These are phyloP conservation scores for Neogale vison DNA, from an alignment of 2,113 vertebrate species.

Conservation along the genomic window DNA sequence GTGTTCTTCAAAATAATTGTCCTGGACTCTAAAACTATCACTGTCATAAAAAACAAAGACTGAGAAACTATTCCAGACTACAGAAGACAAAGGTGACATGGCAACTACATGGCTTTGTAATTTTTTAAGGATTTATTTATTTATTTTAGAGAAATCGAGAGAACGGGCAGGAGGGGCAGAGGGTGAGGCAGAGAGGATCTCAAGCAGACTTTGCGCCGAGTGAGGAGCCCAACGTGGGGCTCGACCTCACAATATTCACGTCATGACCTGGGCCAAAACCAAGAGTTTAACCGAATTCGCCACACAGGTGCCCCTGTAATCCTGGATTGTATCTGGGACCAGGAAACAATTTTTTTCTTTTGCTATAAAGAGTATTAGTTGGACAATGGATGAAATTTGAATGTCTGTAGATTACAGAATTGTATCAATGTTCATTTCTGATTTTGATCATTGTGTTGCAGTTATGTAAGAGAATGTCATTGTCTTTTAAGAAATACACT, in stretches of 20 bases:
- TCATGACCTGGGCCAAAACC: not conserved
- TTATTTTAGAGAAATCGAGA: too few relatives aligned
- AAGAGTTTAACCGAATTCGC: not conserved
- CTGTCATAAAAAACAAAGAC: not conserved
- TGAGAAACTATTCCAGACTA: not conserved
- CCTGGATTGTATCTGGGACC: not conserved
- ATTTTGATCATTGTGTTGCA: not conserved
- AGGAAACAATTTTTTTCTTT: not conserved
- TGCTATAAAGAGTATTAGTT: not conserved
- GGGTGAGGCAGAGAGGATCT: not conserved
- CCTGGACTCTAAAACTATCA: not conserved
- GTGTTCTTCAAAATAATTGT: conserved; percentile 7
- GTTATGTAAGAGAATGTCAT: not conserved
- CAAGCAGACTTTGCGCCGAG: not conserved
- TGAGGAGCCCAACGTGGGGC: not conserved
- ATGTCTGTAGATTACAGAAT: not conserved
- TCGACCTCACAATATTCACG: not conserved
- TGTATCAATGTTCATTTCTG: not conserved
- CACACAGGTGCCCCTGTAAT: not conserved
- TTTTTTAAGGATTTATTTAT: too few relatives aligned
- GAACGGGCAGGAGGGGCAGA: too few relatives aligned
- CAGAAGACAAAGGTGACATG: not conserved
- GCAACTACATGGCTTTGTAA: conserved; percentile 3
- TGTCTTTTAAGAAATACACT: not conserved
- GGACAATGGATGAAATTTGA: not conserved